Evolutionary conservation across 1,140 invertebrate species (phyloP), one percentile per base, ranked within the genome.

Genomic region (Drosophila biarmipes): DNA sequence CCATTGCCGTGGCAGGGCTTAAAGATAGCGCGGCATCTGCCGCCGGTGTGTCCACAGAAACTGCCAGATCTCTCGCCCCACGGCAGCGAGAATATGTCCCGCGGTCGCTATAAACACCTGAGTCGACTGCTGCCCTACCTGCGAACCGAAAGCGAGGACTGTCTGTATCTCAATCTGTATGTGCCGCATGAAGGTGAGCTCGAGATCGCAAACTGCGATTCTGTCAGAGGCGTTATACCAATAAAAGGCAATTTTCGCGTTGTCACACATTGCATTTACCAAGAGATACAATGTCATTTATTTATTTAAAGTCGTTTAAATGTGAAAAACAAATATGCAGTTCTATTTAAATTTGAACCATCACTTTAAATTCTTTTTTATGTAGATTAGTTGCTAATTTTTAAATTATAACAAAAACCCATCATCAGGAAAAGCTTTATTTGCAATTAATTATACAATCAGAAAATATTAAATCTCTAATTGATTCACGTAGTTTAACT

Each of bases 161-260:
- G 98, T 90, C 92, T 99, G 8, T 98, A 97, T 91, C 93, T 99
- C 51, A 99, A 99, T 92, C 95, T 99, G 59, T 99, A 98, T 90
- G 95, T 97, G n/a, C 98, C 98, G 11, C 94, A 95, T 80, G 93
- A 94, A 90, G 93, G 94, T 94, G 92, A 95, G 93, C 93, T 7
- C 7, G 11, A 24, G 12, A 10, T 42, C 11, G 2, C 14, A 6
- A 27, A 6, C 4, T 27, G 6, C 14, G 24, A 15, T 27, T n/a
- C 31, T n/a, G 17, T 37, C 21, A 14, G 1, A 31, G 29, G 29
- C 29, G 8, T 10, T 2, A 10, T 42, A 11, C 21, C 4, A 6
- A 21, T 6, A n/a, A 10, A 11, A 10, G 24, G 19, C 17, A 21
- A 21, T 43, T 43, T 12, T 19, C 21, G 8, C 11, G 3, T 19